phyloP scores from a whole-genome alignment of 2,888 invertebrate genomes.

The Galerucella calmariensis region DNA sequence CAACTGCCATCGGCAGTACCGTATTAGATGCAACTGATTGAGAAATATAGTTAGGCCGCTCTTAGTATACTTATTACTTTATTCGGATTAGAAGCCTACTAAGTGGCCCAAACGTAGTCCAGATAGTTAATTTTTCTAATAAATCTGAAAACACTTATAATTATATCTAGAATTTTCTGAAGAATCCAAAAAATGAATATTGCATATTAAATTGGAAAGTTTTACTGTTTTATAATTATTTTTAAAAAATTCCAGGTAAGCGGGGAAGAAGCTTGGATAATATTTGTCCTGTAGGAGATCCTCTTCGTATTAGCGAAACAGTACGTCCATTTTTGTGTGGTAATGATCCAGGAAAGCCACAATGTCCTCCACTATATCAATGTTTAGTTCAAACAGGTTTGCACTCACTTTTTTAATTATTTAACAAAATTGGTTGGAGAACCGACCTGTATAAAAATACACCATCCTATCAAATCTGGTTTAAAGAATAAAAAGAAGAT shows the following conservation, averaged over 20 bases:
- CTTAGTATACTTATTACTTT: too few relatives aligned
- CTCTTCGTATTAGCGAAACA: constrained; percentile 77
- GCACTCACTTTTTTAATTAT: not conserved
- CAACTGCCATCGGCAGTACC: not conserved
- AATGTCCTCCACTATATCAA: constrained; percentile 83
- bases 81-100: too few relatives aligned
- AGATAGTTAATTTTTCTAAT: too few relatives aligned
- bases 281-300: constrained; percentile 82
- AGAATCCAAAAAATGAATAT: too few relatives aligned
- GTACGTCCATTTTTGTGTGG: constrained; percentile 86
- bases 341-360: constrained; percentile 81
- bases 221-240: not conserved
- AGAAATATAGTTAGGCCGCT: not conserved
- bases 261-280: constrained; percentile 81
- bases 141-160: too few relatives aligned
- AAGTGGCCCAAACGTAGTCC: too few relatives aligned
- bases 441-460: too few relatives aligned
- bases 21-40: not conserved
- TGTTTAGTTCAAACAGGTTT: constrained; percentile 81
- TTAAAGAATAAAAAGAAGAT: too few relatives aligned
- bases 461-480: too few relatives aligned
- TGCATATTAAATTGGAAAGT: too few relatives aligned
- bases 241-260: constrained; percentile 69
- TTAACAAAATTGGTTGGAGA: too few relatives aligned
- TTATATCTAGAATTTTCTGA: too few relatives aligned